These are phyloP conservation scores for Vanessa atalanta DNA, from an alignment of 1,140 invertebrate species.

Conservation along the genomic window DNA sequence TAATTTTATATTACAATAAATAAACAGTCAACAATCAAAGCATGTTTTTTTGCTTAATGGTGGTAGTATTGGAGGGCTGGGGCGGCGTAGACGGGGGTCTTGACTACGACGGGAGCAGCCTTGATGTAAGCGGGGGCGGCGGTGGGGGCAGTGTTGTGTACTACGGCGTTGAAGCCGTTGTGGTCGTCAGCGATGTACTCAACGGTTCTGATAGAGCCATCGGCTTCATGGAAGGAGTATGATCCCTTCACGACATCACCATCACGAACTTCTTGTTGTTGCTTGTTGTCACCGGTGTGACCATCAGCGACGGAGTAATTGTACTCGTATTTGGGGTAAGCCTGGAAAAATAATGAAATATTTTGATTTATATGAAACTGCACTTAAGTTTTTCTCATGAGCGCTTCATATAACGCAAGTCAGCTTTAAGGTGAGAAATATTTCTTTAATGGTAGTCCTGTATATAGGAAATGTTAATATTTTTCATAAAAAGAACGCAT, in stretches of 20 bases:
- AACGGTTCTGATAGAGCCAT: constrained; percentile 81
- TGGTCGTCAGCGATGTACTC: constrained; percentile 40
- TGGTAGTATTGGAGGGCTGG: constrained; percentile 35
- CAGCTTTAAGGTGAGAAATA: too few species aligned
- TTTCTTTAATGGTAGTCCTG: not conserved
- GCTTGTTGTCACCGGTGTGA: too few species aligned
- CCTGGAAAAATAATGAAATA: not conserved
- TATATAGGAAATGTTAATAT: not conserved
- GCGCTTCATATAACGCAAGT: too few species aligned
- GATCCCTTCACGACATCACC: constrained; percentile 79
- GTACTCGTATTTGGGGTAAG: too few species aligned
- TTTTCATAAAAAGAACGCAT: not conserved
- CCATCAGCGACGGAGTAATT: too few species aligned
- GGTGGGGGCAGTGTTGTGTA: constrained; percentile 78
- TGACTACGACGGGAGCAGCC: constrained; percentile 49
- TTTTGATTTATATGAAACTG: not conserved
- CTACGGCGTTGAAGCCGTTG: constrained; percentile 41
- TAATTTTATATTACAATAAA: too few species aligned
- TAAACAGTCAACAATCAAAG: too few species aligned
- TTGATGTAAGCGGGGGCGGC: constrained; percentile 49
- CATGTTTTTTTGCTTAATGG: not conserved
- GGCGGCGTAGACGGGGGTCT: constrained; percentile 45
- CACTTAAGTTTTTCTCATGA: too few species aligned
- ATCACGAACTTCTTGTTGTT: too few species aligned
- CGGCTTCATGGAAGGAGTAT: constrained; percentile 81